phyloP scores from a whole-genome alignment of 2,797 vertebrate genomes.

The Catamblyrhynchus diadema region DNA sequence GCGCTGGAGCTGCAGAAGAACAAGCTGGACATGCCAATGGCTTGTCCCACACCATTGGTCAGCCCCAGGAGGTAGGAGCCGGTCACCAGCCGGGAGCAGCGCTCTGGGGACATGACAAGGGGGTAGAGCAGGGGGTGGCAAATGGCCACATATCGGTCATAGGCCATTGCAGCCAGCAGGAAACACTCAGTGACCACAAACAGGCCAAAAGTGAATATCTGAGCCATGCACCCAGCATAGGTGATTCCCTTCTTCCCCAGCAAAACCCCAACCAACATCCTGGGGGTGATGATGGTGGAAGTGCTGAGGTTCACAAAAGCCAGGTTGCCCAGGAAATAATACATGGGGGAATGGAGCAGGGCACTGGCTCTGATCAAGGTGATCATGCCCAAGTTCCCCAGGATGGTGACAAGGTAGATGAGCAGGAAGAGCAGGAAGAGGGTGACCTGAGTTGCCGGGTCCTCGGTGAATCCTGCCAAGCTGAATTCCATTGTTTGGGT shows the following conservation, averaged over 20 bases:
- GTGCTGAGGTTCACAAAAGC: constrained; percentile 7
- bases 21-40: background rate
- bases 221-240: background rate
- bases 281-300: background rate
- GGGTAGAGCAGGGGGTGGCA: background rate
- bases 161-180: background rate
- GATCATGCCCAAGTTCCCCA: background rate
- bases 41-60: background rate
- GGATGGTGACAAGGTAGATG: background rate
- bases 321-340: constrained; percentile 11
- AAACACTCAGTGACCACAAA: background rate
- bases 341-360: background rate
- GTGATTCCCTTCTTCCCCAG: background rate
- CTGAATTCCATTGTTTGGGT: background rate
- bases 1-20: background rate
- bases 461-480: background rate
- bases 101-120: background rate
- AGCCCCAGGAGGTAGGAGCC: background rate
- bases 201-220: background rate
- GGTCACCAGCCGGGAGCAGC: background rate
- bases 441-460: background rate
- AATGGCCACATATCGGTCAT: background rate
- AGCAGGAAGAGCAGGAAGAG: constrained; percentile 11
- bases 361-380: background rate
- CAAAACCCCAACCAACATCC: background rate